Base-by-base conservation (phyloP, 23 tunicate genomes). In the Trididemnum miniatum region DNA sequence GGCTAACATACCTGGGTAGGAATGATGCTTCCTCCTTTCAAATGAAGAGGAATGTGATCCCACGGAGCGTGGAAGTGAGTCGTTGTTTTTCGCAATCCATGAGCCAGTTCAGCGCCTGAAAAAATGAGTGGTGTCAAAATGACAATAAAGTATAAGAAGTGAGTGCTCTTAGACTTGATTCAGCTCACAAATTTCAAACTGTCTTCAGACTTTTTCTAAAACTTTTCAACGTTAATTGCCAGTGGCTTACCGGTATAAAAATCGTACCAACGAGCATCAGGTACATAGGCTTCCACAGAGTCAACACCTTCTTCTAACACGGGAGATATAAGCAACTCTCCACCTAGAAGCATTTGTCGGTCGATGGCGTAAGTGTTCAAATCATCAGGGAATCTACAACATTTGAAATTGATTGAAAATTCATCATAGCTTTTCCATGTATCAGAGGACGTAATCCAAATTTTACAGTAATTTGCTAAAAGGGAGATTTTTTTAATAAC, bases 191-290 rank as follows among this genome's bases (percentile, higher is more conserved):
- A n/a, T n/a, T n/a, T n/a, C n/a, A n/a, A n/a, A n/a, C n/a, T n/a
- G n/a, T n/a, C n/a, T n/a, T n/a, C n/a, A n/a, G n/a, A n/a, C n/a
- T n/a, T n/a, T n/a, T n/a, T n/a, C n/a, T n/a, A n/a, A n/a, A n/a
- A n/a, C n/a, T n/a, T n/a, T n/a, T n/a, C n/a, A n/a, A n/a, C n/a
- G n/a, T n/a, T n/a, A n/a, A n/a, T n/a, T n/a, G n/a, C n/a, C n/a
- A n/a, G n/a, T n/a, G n/a, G n/a, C n/a, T n/a, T 40, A 86, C 97
- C 97, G 35, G 97, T 87, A 83, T 87, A 92, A 63, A 82, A 92
- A 37, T 92, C 97, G 49, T 36, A 92, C 97, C 97, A 92, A 34
- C 86, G 79, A 5, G 86, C 88, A 52, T 83, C 83, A 0, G 97
- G 97, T 3, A 92, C 82, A 72, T 92, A 92, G 2, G 71, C 97